Evolutionary conservation across 2,888 invertebrate species (phyloP).

Genomic region (Eumacrocentrus americanus): DNA sequence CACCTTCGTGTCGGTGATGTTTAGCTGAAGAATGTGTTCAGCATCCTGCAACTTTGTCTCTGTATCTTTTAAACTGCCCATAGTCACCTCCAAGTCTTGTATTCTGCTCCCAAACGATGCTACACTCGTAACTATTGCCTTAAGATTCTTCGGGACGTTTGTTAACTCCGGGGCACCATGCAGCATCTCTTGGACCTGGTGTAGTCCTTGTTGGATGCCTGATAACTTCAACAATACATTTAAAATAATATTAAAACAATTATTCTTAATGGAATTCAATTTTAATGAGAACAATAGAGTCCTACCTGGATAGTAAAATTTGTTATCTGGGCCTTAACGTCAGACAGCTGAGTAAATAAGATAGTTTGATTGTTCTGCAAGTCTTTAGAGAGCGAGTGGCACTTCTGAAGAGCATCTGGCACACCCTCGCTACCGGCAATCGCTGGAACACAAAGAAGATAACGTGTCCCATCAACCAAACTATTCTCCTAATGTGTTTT

Average conservation of each 20-base stretch:
- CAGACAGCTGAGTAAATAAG: constrained; percentile 66
- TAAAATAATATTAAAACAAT: background rate
- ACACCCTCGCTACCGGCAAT: constrained; percentile 72
- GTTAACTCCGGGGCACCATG: constrained; percentile 68
- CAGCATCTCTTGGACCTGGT: constrained; percentile 66
- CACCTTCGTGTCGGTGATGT: constrained; percentile 54
- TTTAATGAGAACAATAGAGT: background rate
- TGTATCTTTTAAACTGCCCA: constrained; percentile 55
- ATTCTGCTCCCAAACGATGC: constrained; percentile 70
- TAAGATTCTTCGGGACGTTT: constrained; percentile 66
- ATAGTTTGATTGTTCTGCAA: constrained; percentile 72
- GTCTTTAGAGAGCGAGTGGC: constrained; percentile 73
- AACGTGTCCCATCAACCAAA: background rate
- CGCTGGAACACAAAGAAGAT: constrained; percentile 64
- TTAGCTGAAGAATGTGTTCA: constrained; percentile 50
- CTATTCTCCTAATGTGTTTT: too few species aligned
- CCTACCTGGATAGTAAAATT: constrained; percentile 64
- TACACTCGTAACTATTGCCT: constrained; percentile 66
- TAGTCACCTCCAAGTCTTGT: constrained; percentile 58
- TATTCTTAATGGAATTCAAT: background rate
- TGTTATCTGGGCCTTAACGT: constrained; percentile 66
- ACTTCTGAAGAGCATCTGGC: constrained; percentile 74
- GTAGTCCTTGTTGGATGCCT: constrained; percentile 61
- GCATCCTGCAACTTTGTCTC: constrained; percentile 52
- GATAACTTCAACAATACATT: constrained; percentile 57